Evolutionary conservation across 2,797 vertebrate genomes (phyloP).

Genomic region (Centroberyx gerrardi): DNA sequence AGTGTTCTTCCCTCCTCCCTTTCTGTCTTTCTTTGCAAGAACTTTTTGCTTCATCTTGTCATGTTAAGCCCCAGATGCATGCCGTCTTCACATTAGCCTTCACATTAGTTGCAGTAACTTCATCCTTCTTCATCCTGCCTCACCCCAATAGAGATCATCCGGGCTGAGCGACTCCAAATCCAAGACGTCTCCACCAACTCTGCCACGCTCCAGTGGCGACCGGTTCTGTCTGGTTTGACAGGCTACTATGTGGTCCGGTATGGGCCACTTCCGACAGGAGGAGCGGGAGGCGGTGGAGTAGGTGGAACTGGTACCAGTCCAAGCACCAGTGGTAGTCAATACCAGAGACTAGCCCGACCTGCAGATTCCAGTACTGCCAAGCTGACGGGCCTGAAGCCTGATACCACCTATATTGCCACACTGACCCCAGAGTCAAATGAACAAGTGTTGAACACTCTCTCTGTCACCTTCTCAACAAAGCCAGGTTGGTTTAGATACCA

Average conservation of each 20-base stretch:
- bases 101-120: background rate
- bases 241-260: conserved; percentile 91
- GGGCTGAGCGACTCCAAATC: conserved; percentile 87
- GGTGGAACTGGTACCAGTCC: conserved; percentile 78
- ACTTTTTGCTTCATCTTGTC: background rate
- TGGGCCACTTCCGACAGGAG: conserved; percentile 52
- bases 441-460: conserved; percentile 84
- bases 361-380: conserved; percentile 81
- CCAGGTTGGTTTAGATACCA: conserved; percentile 80
- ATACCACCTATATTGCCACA: conserved; percentile 89
- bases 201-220: conserved; percentile 90
- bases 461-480: conserved; percentile 88
- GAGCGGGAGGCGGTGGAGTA: background rate
- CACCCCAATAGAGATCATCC: conserved; percentile 86
- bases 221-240: conserved; percentile 82
- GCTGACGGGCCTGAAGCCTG: conserved; percentile 85
- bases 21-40: background rate
- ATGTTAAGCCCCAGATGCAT: background rate
- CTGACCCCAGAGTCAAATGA: conserved; percentile 90
- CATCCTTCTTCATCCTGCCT: background rate
- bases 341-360: conserved; percentile 76
- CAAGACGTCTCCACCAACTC: conserved; percentile 87
- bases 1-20: conserved; percentile 25
- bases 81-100: too few species aligned
- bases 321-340: conserved; percentile 62